Base-by-base conservation (phyloP, 2,888 invertebrate species). In the Agriopis aurantiaria region DNA sequence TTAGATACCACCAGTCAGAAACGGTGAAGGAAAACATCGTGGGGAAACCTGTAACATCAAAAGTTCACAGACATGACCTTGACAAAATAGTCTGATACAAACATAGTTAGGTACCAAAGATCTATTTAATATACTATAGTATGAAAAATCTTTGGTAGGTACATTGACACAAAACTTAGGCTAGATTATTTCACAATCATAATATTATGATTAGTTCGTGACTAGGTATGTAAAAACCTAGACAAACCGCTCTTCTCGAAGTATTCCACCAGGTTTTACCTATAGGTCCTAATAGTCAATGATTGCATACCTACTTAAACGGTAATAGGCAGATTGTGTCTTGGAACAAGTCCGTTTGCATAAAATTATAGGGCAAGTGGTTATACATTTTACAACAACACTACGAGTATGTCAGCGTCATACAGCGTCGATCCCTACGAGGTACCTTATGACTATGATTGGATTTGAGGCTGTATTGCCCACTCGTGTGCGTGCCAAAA, bases 331-430 rank as follows among this genome's bases (percentile, higher is more conserved):
- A 46, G 40, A 49, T 12, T 23, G 8, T 68, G 46, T 23, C 41
- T 53, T 33, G 51, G 57, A 52, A 48, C 41, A 11, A n/a, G 40
- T 40, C 6, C n/a, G 65, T 55, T 53, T 60, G 68, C 64, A 64
- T 69, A 60, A 55, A 59, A 63, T 68, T 64, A 68, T 64, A 53
- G 48, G 14, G 14, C 64, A 60, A 43, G 59, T 67, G 46, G 33
- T 3, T 33, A 3, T 40, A 60, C 17, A 45, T 61, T 61, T 55
- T 17, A 12, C n/a, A 55, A 48, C 48, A 57, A 33, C 56, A 46
- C 43, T 49, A 45, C 11, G 9, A 48, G 14, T 43, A 46, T 55
- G 40, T 0, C 12, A 40, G 33, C 8, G 40, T n/a, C 41, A 7
- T n/a, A 0, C 12, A 40, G 33, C 8, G 40, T 14, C 41, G 6